Base-by-base conservation (phyloP, 2,888 invertebrate species). In the Lepidochrysops patricia region DNA sequence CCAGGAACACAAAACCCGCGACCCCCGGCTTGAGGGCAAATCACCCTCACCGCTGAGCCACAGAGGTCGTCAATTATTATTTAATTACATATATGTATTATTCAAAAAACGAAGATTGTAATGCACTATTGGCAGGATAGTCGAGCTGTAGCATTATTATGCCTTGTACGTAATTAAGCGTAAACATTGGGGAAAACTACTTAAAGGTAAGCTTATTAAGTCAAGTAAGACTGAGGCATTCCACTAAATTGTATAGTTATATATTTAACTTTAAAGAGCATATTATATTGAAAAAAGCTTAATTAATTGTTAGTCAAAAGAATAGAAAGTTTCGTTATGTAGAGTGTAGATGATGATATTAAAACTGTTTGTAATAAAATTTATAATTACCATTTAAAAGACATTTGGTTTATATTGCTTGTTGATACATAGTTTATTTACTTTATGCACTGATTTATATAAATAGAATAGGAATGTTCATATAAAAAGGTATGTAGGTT, bases 211-310 rank as follows among this genome's bases (percentile, higher is more conserved):
- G 61, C 58, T 48, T 66, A 62, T 61, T 57, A 63, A 25, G 52
- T 54, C 70, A 79, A 77, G 79, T 84, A 80, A 83, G 84, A 85
- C 85, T 87, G 85, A 85, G 69, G 76, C 83, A 84, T 84, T 86
- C 84, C 86, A 82, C 72, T 81, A 68, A 64, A 63, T 50, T 32
- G 52, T 52, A 60, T 57, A 25, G 48, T 48, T 50, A 27, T 62
- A 56, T 27, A 57, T 50, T 27, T 56, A 26, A 56, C 37, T 52
- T 6, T 9, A 27, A 37, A 37, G 52, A 32, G 27, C 27, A 32
- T 32, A 27, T 56, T 62, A 19, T 52, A 50, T 34, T 49, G n/a
- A 13, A 26, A 19, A 34, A 13, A 29, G 7, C n/a, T 49, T 23
- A 29, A n/a, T 29, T 23, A 13, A 5, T 32, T 29, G 9, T 32